These are phyloP conservation scores for Lepus townsendii DNA, from an alignment of 2,797 vertebrate species.

Conservation along the genomic window DNA sequence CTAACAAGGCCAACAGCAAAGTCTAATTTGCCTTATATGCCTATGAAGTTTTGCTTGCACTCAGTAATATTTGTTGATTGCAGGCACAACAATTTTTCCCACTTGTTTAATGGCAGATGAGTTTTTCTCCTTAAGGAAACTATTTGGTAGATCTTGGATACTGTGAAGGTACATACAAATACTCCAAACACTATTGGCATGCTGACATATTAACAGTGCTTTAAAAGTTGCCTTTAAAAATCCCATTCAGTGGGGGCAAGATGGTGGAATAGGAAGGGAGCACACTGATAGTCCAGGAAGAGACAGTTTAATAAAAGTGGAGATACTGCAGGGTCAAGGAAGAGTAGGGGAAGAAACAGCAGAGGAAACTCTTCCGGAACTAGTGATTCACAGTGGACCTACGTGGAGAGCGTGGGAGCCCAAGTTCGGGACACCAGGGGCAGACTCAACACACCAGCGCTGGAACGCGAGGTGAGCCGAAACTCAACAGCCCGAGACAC, in stretches of 20 bases:
- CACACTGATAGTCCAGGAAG: too few relatives aligned
- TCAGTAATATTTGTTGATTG: neutral
- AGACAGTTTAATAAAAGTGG: too few relatives aligned
- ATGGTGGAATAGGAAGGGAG: too few relatives aligned
- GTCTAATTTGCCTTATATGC: neutral
- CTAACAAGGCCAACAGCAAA: neutral
- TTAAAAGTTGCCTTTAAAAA: constrained; percentile 63
- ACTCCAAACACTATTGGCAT: neutral
- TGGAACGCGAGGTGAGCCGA: too few relatives aligned
- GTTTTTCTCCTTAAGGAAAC: constrained; percentile 37
- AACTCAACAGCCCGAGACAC: too few relatives aligned
- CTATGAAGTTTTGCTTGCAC: neutral
- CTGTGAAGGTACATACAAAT: constrained; percentile 54
- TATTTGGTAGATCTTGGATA: neutral
- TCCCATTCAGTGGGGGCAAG: constrained; percentile 16
- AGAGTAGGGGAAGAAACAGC: too few relatives aligned
- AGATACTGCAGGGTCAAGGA: too few relatives aligned
- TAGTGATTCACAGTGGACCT: too few relatives aligned
- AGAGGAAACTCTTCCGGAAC: too few relatives aligned
- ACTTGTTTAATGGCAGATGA: constrained; percentile 34
- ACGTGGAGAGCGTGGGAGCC: too few relatives aligned
- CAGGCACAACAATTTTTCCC: neutral
- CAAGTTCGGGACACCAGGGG: too few relatives aligned
- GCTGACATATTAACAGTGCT: neutral
- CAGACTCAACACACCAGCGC: too few relatives aligned